These are phyloP conservation scores for Enteromius thamalakanensis DNA, from an alignment of 2,797 vertebrate genomes.

Conservation along the genomic window DNA sequence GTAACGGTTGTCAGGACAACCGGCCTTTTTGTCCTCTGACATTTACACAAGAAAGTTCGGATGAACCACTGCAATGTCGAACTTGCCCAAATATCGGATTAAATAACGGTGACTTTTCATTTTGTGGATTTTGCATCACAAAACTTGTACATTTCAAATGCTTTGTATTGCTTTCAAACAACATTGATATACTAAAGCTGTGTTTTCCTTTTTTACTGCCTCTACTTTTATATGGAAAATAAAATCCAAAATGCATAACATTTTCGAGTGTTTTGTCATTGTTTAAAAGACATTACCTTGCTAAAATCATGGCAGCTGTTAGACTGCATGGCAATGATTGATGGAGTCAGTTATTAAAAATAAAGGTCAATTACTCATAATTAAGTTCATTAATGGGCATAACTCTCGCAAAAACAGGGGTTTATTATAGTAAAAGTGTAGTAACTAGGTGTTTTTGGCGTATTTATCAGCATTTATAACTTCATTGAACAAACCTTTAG, in stretches of 20 bases:
- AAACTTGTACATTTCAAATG: conserved; percentile 78
- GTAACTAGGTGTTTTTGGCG: background rate
- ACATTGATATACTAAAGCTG: conserved; percentile 70
- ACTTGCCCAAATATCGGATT: conserved; percentile 42
- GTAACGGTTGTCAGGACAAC: conserved; percentile 57
- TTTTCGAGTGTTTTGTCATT: background rate
- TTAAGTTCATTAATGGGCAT: background rate
- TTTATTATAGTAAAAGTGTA: background rate
- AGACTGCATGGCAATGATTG: background rate
- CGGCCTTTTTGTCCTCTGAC: conserved; percentile 42
- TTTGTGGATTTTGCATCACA: conserved; percentile 61
- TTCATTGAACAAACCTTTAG: background rate
- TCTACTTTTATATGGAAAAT: conserved; percentile 72
- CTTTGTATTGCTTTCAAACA: conserved; percentile 66
- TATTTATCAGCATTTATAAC: background rate
- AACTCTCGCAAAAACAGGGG: background rate
- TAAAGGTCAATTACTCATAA: background rate
- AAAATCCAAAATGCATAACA: conserved; percentile 63
- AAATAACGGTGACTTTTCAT: conserved; percentile 28
- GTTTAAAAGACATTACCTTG: background rate
- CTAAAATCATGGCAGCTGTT: background rate
- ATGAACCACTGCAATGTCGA: conserved; percentile 57
- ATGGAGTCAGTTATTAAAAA: background rate
- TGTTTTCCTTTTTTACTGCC: conserved; percentile 69
- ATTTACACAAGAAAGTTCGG: conserved; percentile 35